Evolutionary conservation across 2,888 invertebrate genomes (phyloP).

Genomic region (Brenthis ino): DNA sequence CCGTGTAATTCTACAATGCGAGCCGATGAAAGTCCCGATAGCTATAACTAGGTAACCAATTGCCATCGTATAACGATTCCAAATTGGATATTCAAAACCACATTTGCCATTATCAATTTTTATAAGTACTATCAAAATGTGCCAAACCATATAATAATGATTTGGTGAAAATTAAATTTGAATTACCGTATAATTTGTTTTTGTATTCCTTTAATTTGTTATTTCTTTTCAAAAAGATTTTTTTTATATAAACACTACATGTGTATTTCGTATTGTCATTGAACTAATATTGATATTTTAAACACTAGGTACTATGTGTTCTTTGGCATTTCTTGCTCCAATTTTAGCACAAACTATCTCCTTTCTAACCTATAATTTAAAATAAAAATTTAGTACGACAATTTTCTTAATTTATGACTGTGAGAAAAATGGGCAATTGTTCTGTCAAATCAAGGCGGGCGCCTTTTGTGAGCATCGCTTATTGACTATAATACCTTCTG

Average conservation of each 20-base stretch:
- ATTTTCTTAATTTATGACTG: constrained; percentile 59
- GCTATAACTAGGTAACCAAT: constrained; percentile 27
- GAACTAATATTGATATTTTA: not conserved
- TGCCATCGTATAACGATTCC: constrained; percentile 17
- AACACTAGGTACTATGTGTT: not conserved
- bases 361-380: constrained; percentile 28
- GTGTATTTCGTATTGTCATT: not conserved
- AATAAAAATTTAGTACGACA: constrained; percentile 37
- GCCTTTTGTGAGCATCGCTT: constrained; percentile 32
- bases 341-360: constrained; percentile 26
- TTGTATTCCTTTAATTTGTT: not conserved
- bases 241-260: not conserved
- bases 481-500: constrained; percentile 18
- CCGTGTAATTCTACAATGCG: constrained; percentile 65
- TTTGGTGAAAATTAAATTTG: not conserved
- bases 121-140: not conserved
- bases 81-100: constrained; percentile 33
- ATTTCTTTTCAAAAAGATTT: no score
- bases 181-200: not conserved
- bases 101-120: constrained; percentile 23
- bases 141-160: not conserved
- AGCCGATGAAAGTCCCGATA: constrained; percentile 58
- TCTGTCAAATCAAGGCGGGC: constrained; percentile 55
- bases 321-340: constrained; percentile 3
- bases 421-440: constrained; percentile 71